Conservation (phyloP, 2,888 invertebrate species). For the Petrolisthes cinctipes region DNA sequence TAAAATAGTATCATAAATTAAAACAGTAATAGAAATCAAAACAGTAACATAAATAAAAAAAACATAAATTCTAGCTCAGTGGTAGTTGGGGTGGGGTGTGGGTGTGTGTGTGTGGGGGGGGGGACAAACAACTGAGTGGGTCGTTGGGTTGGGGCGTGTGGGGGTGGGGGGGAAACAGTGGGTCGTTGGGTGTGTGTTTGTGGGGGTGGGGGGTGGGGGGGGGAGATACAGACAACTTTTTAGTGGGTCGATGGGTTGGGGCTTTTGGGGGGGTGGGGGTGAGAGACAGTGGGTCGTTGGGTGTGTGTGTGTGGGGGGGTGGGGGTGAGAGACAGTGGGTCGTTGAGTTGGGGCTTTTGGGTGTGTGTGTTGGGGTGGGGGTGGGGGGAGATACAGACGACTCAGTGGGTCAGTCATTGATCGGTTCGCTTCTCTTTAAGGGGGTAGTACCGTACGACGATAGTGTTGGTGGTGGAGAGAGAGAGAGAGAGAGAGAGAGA, state of each 20-base stretch:
- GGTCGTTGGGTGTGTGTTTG: too few relatives aligned
- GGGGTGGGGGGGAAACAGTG: neutral
- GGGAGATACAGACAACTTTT: neutral
- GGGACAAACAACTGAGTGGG: too few relatives aligned
- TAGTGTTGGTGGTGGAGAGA: neutral
- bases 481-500: slow-evolving; percentile 19
- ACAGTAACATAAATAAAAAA: too few relatives aligned
- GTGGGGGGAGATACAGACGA: neutral
- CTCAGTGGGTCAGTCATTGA: neutral
- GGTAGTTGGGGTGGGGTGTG: too few relatives aligned
- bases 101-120: too few relatives aligned
- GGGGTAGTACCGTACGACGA: too few relatives aligned
- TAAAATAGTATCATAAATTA: too few relatives aligned
- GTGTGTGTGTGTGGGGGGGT: too few relatives aligned
- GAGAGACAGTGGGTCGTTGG: neutral
- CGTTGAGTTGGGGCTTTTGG: neutral
- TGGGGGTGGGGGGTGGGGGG: neutral
- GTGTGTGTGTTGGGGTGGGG: neutral
- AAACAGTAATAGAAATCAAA: too few relatives aligned
- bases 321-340: neutral
- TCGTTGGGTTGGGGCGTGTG: too few relatives aligned
- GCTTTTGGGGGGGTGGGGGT: too few relatives aligned
- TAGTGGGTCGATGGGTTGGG: neutral
- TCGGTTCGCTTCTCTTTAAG: neutral
- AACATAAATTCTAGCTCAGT: too few relatives aligned